Evolutionary conservation across 1,140 invertebrate species (phyloP).

Genomic region (Trinorchestia longiramus): DNA sequence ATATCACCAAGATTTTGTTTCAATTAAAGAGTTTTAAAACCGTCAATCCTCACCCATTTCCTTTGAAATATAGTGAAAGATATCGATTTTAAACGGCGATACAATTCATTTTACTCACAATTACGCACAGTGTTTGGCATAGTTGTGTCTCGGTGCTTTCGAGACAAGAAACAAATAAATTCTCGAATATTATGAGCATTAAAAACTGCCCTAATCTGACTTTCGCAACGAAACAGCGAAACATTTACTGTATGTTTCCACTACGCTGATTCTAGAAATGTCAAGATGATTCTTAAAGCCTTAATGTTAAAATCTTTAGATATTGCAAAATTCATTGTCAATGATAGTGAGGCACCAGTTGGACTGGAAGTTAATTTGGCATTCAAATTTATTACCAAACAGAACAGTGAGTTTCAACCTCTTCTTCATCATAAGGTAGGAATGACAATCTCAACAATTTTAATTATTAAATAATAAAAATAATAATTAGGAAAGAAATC

Average conservation of each 20-base stretch:
- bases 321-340: no score
- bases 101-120: neutral
- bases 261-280: neutral
- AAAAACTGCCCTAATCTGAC: neutral
- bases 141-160: neutral
- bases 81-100: neutral
- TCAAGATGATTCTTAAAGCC: neutral
- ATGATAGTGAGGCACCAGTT: no score
- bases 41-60: neutral
- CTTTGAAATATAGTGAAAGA: neutral
- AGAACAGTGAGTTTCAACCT: no score
- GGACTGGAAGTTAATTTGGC: no score
- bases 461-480: no score
- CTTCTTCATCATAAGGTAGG: no score
- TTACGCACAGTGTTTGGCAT: neutral
- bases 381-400: no score
- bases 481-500: no score
- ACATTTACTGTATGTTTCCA: neutral
- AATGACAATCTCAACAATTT: no score
- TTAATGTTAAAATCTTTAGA: neutral
- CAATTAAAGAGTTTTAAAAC: neutral
- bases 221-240: neutral
- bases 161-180: neutral
- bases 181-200: neutral
- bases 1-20: neutral